Percentiles rank a stretch among this genome's conserved stretches.
phyloP scores from a whole-genome alignment of 1,140 invertebrate species.

The Teleopsis dalmanni region DNA sequence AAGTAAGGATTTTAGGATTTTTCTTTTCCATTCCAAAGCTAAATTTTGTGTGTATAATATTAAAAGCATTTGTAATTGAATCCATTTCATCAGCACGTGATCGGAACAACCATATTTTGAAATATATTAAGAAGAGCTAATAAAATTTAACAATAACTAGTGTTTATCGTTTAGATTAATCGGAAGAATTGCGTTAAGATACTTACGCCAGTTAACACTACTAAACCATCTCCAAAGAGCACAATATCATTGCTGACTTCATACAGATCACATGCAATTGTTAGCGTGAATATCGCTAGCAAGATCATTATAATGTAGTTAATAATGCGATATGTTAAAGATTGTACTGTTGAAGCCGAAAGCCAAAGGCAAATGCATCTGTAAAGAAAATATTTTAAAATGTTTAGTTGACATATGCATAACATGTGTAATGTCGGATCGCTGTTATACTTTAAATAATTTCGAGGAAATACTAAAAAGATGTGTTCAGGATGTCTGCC shows the following conservation, averaged over 20 bases:
- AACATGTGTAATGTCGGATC: no score
- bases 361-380: no score
- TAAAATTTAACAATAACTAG: not conserved
- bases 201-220: slow-evolving; percentile 9
- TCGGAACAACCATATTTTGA: slow-evolving; percentile 14
- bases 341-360: no score
- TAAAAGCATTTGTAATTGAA: slow-evolving; percentile 20
- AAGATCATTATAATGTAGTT: no score
- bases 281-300: no score
- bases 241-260: slow-evolving; percentile 7
- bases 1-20: slow-evolving; percentile 7
- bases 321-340: no score
- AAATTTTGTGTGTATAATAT: slow-evolving; percentile 9
- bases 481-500: no score
- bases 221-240: slow-evolving; percentile 6
- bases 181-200: not conserved
- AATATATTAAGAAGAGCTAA: slow-evolving; percentile 13
- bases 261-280: slow-evolving; percentile 10
- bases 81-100: slow-evolving; percentile 19
- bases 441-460: no score
- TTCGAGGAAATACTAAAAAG: no score
- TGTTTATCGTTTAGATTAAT: not conserved
- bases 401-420: no score
- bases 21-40: no score
- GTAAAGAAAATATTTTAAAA: no score